phyloP scores from a whole-genome alignment of 2,797 vertebrate species.

The Lophotriccus pileatus region DNA sequence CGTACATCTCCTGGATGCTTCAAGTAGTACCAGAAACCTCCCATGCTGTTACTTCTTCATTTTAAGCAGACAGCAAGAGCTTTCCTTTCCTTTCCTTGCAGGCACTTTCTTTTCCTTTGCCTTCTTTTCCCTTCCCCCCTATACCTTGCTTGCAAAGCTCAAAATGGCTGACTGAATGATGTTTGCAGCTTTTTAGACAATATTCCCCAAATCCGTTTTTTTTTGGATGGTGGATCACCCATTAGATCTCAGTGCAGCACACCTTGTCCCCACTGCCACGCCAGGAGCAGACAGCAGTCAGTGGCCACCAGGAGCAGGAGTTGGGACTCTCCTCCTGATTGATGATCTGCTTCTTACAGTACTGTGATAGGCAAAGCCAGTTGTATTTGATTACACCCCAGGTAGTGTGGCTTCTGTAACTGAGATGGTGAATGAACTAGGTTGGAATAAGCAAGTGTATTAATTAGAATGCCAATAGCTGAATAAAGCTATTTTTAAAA shows the following conservation, averaged over 20 bases:
- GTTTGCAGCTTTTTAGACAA: neutral
- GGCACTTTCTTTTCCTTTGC: neutral
- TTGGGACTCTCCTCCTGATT: neutral
- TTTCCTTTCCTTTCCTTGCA: neutral
- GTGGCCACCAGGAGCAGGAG: neutral
- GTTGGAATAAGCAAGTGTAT: neutral
- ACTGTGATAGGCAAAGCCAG: neutral
- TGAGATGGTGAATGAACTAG: neutral
- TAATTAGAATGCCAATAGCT: constrained; percentile 16
- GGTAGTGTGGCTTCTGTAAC: neutral
- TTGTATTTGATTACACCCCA: neutral
- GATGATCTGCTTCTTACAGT: neutral
- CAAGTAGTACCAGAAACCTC: neutral
- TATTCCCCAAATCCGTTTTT: neutral
- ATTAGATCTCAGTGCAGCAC: accelerated
- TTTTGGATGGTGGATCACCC: neutral
- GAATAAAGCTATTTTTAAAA: constrained; percentile 30
- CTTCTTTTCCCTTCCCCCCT: neutral
- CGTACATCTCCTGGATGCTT: neutral
- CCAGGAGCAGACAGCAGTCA: neutral
- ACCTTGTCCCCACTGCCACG: neutral
- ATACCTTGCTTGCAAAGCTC: neutral
- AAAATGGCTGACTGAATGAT: neutral
- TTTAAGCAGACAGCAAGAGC: neutral
- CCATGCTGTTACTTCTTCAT: neutral